Evolutionary conservation across 2,888 invertebrate genomes (phyloP).

Genomic region (Ramazzottius varieornatus): DNA sequence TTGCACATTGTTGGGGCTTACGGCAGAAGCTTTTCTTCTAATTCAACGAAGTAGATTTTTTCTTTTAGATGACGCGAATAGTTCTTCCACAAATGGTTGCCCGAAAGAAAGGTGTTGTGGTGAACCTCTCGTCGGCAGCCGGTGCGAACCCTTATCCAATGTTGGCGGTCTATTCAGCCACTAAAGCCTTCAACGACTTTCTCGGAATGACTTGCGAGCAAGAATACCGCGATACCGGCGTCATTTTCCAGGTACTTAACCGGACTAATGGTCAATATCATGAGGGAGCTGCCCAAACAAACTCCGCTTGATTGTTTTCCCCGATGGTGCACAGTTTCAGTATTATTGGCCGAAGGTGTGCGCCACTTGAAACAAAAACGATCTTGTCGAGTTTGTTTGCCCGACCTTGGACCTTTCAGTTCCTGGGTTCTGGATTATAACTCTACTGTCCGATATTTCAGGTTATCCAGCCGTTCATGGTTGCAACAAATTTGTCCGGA

Average conservation of each 20-base stretch:
- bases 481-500: background rate
- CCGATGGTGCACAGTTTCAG: no score
- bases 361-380: no score
- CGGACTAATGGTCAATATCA: conserved; percentile 3
- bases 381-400: background rate
- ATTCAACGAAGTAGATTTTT: no score
- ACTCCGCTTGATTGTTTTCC: no score
- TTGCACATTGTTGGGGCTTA: no score
- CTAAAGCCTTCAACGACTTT: conserved; percentile 18
- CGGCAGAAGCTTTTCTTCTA: no score
- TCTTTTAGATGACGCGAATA: conserved; percentile 42
- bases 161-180: conserved; percentile 44
- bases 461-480: background rate
- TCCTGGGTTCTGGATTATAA: no score
- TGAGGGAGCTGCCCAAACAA: no score
- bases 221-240: conserved; percentile 22
- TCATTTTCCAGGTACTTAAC: conserved; percentile 19
- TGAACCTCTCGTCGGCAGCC: conserved; percentile 64
- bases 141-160: conserved; percentile 53
- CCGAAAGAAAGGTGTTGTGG: conserved; percentile 49
- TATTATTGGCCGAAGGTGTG: no score
- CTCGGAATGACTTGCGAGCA: conserved; percentile 19
- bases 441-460: background rate
- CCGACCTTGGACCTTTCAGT: no score
- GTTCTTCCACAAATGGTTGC: conserved; percentile 59